Base-by-base conservation (phyloP, 2,888 invertebrate species). In the Plagodis dolabraria region DNA sequence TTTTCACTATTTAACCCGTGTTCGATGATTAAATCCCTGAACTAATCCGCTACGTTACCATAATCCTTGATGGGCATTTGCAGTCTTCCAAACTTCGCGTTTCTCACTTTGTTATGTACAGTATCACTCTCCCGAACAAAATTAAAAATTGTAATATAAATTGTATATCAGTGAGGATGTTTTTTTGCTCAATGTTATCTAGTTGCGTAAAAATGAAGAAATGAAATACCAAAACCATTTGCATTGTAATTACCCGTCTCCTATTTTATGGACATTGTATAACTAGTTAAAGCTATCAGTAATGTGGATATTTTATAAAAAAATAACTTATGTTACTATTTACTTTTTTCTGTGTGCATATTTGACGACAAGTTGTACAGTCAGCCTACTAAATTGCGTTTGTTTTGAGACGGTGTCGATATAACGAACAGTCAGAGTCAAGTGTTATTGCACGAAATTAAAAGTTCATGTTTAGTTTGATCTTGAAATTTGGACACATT, bases 71-170 rank as follows among this genome's bases (percentile, higher is more conserved):
- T 81, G 89, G 90, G 89, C 88, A 88, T 90, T 88, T 70, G 67
- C 75, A 71, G 86, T 87, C 86, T 89, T 89, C 87, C 89, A 80
- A 67, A 63, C 58, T 58, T 35, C 51, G 43, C 36, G 43, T 65
- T 69, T 82, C 49, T 50, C 88, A 87, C 87, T 66, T 87, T 83
- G 91, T 91, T 89, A 77, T 89, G 88, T 91, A 88, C 80, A 89
- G 89, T 74, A 61, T 72, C 79, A 79, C 79, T 71, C 45, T 49
- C 54, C 22, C 6, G 6, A 22, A 10, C 6, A 51, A 53, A 49
- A 47, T 45, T 45, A 42, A 47, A 53, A 40, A 72, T 60, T 62
- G 64, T 71, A 22, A 22, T 22, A 67, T 61, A 57, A 46, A 68
- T 73, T 71, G 67, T 67, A 47, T 38, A 44, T 54, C 45, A 48